Percentiles rank a stretch among this genome's conserved stretches.
These are phyloP conservation scores for Tetragonisca angustula DNA, from an alignment of 2,888 invertebrate genomes.

Conservation along the genomic window DNA sequence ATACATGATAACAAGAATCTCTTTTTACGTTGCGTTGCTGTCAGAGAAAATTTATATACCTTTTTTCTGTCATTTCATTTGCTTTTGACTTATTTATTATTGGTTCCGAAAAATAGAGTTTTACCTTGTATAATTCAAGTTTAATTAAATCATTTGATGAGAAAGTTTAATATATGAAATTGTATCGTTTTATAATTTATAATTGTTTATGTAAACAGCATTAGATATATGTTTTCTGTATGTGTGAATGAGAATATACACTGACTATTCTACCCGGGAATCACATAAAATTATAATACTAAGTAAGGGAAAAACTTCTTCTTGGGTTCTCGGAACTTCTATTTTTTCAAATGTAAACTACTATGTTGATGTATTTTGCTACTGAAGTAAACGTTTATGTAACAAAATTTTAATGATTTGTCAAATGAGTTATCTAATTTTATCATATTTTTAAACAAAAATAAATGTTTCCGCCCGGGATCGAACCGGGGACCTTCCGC, in stretches of 20 bases:
- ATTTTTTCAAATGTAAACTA: neutral
- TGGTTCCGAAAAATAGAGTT: too few relatives aligned
- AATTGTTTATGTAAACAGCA: neutral
- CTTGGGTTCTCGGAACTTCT: neutral
- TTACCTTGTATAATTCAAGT: neutral
- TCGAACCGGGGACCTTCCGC: slow-evolving; percentile 96
- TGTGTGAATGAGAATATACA: too few relatives aligned
- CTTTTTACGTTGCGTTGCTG: neutral
- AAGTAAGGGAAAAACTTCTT: neutral
- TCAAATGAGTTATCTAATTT: neutral
- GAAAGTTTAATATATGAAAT: neutral
- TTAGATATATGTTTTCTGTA: neutral
- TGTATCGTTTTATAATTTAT: neutral
- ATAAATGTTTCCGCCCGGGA: slow-evolving; percentile 92
- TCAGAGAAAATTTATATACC: neutral
- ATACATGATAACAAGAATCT: slow-evolving; percentile 1
- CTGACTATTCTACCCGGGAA: too few relatives aligned
- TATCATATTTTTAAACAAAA: slow-evolving; percentile 10
- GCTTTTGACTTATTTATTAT: neutral
- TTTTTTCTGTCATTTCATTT: neutral
- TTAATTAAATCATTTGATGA: neutral
- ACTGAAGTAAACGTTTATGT: neutral
- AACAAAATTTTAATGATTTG: neutral
- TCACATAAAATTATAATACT: too few relatives aligned
- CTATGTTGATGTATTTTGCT: too few relatives aligned